Percentiles rank a stretch among this genome's conserved stretches.
Evolutionary conservation across 1,140 invertebrate species (phyloP).

Genomic region (Drosophila equinoxialis): DNA sequence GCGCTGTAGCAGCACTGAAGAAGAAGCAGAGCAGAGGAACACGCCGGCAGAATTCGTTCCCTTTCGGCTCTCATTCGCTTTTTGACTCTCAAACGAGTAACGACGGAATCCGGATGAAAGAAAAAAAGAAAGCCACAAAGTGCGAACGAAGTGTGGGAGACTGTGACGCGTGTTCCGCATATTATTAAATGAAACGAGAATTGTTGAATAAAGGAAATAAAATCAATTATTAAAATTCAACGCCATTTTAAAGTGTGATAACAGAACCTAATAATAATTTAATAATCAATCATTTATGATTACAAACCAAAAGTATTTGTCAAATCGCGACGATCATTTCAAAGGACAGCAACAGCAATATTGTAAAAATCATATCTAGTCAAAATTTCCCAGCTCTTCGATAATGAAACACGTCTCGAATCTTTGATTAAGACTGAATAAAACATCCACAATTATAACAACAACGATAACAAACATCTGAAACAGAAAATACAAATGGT

Average conservation of each 20-base stretch:
- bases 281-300: constrained; percentile 4
- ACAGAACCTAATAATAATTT: constrained; percentile 10
- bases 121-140: constrained; percentile 23
- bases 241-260: constrained; percentile 45
- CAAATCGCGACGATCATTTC: constrained; percentile 7
- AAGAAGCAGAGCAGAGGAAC: constrained; percentile 45
- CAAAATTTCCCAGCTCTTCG: constrained; percentile 38
- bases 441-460: constrained; percentile 46
- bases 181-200: constrained; percentile 13
- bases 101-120: constrained; percentile 79
- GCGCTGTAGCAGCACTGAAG: constrained; percentile 31
- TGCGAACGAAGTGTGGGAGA: constrained; percentile 42
- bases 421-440: constrained; percentile 72
- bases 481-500: constrained; percentile 65
- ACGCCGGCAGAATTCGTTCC: constrained; percentile 77
- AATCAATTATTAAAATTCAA: constrained; percentile 42
- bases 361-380: constrained; percentile 50
- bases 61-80: constrained; percentile 81
- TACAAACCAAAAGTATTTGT: constrained; percentile 21
- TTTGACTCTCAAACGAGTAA: constrained; percentile 81
- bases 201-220: constrained; percentile 30
- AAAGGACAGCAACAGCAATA: constrained; percentile 11
- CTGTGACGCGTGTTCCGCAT: constrained; percentile 45
- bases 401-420: constrained; percentile 45
- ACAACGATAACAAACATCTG: constrained; percentile 24